Percentiles rank a stretch among this genome's conserved stretches.
phyloP scores from a whole-genome alignment of 2,113 vertebrate genomes.

The Polyodon spathula region DNA sequence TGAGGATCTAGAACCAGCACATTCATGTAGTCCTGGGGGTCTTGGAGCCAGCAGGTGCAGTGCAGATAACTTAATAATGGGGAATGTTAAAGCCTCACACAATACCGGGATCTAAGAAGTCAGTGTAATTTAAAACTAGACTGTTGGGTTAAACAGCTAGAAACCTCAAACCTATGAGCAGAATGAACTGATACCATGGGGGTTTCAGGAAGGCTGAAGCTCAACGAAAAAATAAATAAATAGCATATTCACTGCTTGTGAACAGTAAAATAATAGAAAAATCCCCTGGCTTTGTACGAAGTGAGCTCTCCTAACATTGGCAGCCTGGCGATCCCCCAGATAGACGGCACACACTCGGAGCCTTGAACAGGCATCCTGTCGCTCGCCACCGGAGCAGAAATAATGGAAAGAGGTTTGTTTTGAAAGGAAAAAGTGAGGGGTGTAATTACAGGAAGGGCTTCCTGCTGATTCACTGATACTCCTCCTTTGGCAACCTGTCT shows the following conservation, averaged over 20 bases:
- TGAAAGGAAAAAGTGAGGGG: slow-evolving; percentile 4
- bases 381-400: background rate
- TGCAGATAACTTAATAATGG: too few species aligned
- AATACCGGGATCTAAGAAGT: too few species aligned
- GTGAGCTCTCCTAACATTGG: background rate
- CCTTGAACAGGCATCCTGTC: slow-evolving; percentile 1
- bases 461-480: background rate
- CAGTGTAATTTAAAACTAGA: too few species aligned
- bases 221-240: slow-evolving; percentile 6
- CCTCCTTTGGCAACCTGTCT: background rate
- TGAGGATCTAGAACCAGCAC: background rate
- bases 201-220: too few species aligned
- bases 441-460: slow-evolving; percentile 6
- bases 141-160: too few species aligned
- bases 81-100: too few species aligned
- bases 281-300: background rate
- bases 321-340: background rate
- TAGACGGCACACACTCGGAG: background rate
- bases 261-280: background rate
- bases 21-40: background rate
- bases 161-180: too few species aligned
- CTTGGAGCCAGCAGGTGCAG: background rate
- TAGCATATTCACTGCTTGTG: background rate
- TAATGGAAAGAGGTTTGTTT: slow-evolving; percentile 1
- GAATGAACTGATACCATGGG: too few species aligned